Base-by-base conservation (phyloP, 2,113 vertebrate genomes). In the Zosterops hypoxanthus region DNA sequence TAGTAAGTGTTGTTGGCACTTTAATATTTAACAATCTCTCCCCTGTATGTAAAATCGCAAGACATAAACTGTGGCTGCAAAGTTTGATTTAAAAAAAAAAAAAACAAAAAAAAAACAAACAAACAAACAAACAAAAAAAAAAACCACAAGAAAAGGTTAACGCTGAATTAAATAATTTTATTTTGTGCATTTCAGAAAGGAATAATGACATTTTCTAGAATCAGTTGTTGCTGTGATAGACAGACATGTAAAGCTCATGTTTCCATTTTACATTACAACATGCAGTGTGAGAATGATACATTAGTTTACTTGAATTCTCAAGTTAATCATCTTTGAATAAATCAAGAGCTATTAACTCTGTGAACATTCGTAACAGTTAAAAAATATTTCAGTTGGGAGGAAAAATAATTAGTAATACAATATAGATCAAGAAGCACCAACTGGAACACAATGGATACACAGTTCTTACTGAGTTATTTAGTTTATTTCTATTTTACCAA, bases 101-200 rank as follows among this genome's bases (percentile, higher is more conserved):
- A 0, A 53, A 57, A n/a, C n/a, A n/a, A n/a, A n/a, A n/a, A n/a
- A n/a, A n/a, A n/a, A n/a, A n/a, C n/a, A n/a, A n/a, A n/a, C n/a
- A n/a, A n/a, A n/a, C n/a, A n/a, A n/a, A n/a, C n/a, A n/a, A n/a
- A n/a, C n/a, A 44, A 49, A 70, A 63, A 15, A 70, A 63, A 15
- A 0, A 53, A 57, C 3, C 65, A 87, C 36, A 5, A 20, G 39
- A 52, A n/a, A 76, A 68, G 16, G 7, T 64, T n/a, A 88, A 53
- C 8, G 82, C 22, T 83, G 77, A 89, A 59, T 63, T n/a, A 81
- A 82, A 84, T 34, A 36, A 39, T 95, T 98, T 98, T 98, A 98
- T 98, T 98, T 95, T 97, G 92, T 96, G 93, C 88, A 95, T 94
- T 93, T 97, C 93, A 96, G 92, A 96, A 82, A 92, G 82, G 90